Evolutionary conservation across 2,797 vertebrate species (phyloP).

Genomic region (Ara ararauna): DNA sequence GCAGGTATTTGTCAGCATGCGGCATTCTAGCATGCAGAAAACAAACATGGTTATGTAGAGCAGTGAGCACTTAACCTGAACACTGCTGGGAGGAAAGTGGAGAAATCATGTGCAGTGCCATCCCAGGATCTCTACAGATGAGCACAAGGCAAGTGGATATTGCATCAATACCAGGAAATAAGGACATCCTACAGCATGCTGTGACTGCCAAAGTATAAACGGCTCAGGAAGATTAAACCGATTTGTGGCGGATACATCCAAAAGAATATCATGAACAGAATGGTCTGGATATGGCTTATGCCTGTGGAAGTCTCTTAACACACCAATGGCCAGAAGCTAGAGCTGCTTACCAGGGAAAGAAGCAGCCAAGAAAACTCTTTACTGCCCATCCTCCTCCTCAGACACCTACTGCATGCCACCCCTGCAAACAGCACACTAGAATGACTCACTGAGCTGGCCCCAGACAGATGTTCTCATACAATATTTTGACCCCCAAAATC

Average conservation of each 20-base stretch:
- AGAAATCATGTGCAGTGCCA: not conserved
- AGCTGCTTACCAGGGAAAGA: not conserved
- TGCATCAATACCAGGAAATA: not conserved
- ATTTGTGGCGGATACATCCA: not conserved
- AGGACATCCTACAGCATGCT: not conserved
- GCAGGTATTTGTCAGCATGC: constrained; percentile 4
- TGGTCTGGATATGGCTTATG: not conserved
- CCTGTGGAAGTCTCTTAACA: not conserved
- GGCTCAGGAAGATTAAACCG: not conserved
- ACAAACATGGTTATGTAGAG: not conserved
- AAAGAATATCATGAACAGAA: not conserved
- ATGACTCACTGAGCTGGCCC: not conserved
- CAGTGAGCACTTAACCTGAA: not conserved
- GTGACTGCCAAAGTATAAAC: not conserved
- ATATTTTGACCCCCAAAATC: not conserved
- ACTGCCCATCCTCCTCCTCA: not conserved
- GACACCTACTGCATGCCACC: not conserved
- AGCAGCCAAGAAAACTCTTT: not conserved
- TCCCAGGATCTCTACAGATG: not conserved
- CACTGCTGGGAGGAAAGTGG: not conserved
- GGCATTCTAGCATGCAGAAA: not conserved
- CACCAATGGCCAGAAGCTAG: not conserved
- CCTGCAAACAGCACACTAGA: not conserved
- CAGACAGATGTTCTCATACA: not conserved
- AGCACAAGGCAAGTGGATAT: not conserved